Evolutionary conservation across 2,113 vertebrate species (phyloP).

Genomic region (Thalassarche chlororhynchos): DNA sequence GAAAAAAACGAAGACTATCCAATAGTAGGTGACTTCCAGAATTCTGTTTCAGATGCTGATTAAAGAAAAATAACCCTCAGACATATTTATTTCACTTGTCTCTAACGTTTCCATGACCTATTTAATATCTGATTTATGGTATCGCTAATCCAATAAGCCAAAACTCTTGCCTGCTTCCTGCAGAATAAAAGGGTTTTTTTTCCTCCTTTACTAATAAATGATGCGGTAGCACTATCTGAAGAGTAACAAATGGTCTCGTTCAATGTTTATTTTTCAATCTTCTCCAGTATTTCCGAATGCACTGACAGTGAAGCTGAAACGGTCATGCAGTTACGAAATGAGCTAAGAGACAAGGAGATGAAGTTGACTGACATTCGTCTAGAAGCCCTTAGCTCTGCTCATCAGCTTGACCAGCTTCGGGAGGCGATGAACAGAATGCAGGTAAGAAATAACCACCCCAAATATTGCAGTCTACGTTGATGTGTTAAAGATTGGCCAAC

Average conservation of each 20-base stretch:
- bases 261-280: not conserved
- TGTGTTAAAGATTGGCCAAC: not conserved
- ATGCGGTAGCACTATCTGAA: not conserved
- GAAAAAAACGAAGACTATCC: not conserved
- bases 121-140: not conserved
- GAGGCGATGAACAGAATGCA: constrained; percentile 99
- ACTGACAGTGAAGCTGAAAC: constrained; percentile 93
- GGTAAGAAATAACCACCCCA: constrained; percentile 69
- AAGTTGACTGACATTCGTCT: constrained; percentile 96
- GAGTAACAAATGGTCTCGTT: not conserved
- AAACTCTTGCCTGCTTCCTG: not conserved
- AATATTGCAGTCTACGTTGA: not conserved
- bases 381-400: constrained; percentile 97
- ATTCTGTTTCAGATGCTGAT: not conserved
- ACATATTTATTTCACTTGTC: not conserved
- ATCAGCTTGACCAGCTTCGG: constrained; percentile 95
- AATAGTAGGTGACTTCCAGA: not conserved
- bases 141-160: not conserved
- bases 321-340: constrained; percentile 93
- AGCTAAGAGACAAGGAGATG: constrained; percentile 98
- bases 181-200: not conserved
- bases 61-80: not conserved
- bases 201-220: not conserved
- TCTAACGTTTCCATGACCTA: not conserved
- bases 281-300: constrained; percentile 88